Percentiles rank a stretch among this genome's conserved stretches.
phyloP scores from a whole-genome alignment of 2,888 invertebrate genomes.

The Cosmia trapezina region DNA sequence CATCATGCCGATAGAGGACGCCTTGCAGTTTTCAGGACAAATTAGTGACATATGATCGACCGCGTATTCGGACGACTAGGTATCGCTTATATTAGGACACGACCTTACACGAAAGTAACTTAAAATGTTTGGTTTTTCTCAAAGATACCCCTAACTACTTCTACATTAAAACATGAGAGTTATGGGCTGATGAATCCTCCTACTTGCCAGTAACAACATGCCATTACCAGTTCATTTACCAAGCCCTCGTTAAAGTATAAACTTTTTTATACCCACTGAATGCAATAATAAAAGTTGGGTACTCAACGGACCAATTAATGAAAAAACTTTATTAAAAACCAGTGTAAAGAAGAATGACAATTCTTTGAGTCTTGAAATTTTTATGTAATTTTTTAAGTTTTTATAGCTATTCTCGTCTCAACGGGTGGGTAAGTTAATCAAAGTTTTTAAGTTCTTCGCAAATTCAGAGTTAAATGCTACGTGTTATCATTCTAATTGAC shows the following conservation, averaged over 20 bases:
- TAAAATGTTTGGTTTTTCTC: neutral
- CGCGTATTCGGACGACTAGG: neutral
- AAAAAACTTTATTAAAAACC: conserved; percentile 16
- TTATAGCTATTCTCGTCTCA: neutral
- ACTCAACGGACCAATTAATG: conserved; percentile 33
- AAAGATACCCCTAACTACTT: too few species aligned
- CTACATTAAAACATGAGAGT: neutral
- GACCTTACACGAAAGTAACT: neutral
- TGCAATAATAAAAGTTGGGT: conserved; percentile 16
- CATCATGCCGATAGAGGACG: neutral
- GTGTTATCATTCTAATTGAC: neutral
- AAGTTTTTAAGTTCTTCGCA: conserved; percentile 16
- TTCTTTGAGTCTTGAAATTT: conserved; percentile 12
- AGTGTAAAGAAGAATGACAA: conserved; percentile 9
- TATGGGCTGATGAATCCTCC: too few species aligned
- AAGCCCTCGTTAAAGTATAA: neutral
- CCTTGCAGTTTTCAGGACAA: too few species aligned
- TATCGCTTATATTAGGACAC: neutral
- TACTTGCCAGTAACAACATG: neutral
- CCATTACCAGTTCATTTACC: neutral
- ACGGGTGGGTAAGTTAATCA: neutral
- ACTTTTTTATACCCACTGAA: conserved; percentile 3
- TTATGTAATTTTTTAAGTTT: conserved; percentile 13
- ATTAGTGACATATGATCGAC: too few species aligned
- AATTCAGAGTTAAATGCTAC: neutral